These are phyloP conservation scores for Leptopilina drosophilae DNA, from an alignment of 2,888 invertebrate species.

Conservation along the genomic window DNA sequence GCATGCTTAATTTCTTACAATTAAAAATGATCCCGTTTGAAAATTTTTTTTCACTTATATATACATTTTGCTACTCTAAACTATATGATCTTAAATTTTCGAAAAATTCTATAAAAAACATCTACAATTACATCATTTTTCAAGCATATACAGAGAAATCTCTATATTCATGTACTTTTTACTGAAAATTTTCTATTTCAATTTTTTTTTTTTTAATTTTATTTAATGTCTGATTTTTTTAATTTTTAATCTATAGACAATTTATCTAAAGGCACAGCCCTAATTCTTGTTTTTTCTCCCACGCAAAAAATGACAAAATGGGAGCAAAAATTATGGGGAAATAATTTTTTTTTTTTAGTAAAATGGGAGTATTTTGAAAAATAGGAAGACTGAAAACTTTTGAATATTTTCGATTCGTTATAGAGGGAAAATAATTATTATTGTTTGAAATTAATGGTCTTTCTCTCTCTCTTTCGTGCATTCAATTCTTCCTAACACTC, in stretches of 20 bases:
- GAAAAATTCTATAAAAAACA: no score
- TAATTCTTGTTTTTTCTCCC: neutral
- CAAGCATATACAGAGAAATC: no score
- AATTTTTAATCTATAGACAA: neutral
- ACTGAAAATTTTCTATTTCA: no score
- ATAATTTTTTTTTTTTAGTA: no score
- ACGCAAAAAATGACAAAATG: neutral
- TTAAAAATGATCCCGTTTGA: no score
- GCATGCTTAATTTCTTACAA: neutral
- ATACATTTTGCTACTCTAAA: no score
- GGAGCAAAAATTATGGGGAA: no score
- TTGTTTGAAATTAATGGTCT: neutral
- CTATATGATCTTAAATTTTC: no score
- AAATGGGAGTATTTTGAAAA: neutral
- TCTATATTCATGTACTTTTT: no score
- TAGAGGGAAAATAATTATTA: neutral
- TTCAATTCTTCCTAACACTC: constrained; percentile 6
- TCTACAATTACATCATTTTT: no score
- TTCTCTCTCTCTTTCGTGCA: constrained; percentile 4
- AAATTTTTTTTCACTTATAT: no score
- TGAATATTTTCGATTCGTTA: neutral
- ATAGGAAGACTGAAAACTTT: constrained; percentile 14
- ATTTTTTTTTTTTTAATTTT: neutral
- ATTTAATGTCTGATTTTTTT: no score
- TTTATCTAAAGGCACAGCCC: constrained; percentile 19